phyloP scores from a whole-genome alignment of 2,797 vertebrate genomes.

The Coilia nasus region DNA sequence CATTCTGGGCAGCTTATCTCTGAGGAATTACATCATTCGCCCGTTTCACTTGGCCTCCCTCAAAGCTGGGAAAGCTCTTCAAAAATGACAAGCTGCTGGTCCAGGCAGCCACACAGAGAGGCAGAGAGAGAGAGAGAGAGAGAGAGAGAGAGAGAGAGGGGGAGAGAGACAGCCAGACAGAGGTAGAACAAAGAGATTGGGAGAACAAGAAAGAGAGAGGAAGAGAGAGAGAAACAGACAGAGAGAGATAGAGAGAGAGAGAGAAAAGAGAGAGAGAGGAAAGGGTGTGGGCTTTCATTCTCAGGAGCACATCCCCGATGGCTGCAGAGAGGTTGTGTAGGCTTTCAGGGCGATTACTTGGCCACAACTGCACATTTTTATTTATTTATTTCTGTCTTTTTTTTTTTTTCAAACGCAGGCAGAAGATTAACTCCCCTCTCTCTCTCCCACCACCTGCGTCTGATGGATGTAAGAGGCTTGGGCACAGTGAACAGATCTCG shows the following conservation, averaged over 20 bases:
- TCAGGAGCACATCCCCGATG: conserved; percentile 38
- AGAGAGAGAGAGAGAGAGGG: neutral
- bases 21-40: conserved; percentile 76
- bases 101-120: conserved; percentile 57
- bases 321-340: conserved; percentile 52
- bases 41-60: conserved; percentile 62
- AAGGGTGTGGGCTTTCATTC: conserved; percentile 40
- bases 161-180: neutral
- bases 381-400: conserved; percentile 43
- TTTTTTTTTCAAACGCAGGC: neutral
- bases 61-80: conserved; percentile 72
- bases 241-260: neutral
- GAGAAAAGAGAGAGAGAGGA: neutral
- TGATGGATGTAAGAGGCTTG: conserved; percentile 11
- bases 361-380: conserved; percentile 58
- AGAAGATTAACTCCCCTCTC: conserved; percentile 9
- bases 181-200: too few relatives aligned
- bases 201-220: too few relatives aligned
- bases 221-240: neutral
- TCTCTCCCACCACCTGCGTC: neutral
- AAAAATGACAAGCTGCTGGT: conserved; percentile 71
- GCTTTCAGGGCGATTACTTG: conserved; percentile 54
- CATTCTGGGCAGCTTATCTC: conserved; percentile 70
- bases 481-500: neutral
- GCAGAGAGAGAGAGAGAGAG: conserved; percentile 3